A percentile compares a stretch with the other conserved stretches of the same genome.
phyloP scores from a whole-genome alignment of 2,797 vertebrate species.

The Melanotaenia nigrans region DNA sequence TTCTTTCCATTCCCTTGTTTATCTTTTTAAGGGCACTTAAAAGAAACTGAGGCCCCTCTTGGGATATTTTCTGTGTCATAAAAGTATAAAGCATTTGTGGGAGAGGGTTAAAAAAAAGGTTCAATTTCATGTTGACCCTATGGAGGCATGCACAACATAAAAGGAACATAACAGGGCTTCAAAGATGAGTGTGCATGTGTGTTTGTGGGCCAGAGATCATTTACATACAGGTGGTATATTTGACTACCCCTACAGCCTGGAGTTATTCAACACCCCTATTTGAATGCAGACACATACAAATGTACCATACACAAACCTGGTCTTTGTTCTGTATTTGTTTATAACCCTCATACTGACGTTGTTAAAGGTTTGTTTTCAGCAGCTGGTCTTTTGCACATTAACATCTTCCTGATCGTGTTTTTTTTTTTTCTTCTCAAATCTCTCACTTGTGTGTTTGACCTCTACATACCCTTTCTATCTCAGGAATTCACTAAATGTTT shows the following conservation, averaged over 20 bases:
- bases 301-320: conserved; percentile 56
- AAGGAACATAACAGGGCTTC: conserved; percentile 51
- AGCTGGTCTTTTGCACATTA: conserved; percentile 18
- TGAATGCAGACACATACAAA: conserved; percentile 56
- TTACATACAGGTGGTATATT: conserved; percentile 82
- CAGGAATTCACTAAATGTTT: conserved; percentile 16
- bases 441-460: conserved; percentile 3
- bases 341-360: conserved; percentile 31
- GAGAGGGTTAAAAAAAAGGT: conserved; percentile 27
- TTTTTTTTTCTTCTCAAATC: conserved; percentile 17
- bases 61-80: conserved; percentile 34
- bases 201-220: conserved; percentile 47
- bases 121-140: conserved; percentile 56
- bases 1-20: conserved; percentile 25
- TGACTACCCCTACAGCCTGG: conserved; percentile 53
- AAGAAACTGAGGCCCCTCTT: conserved; percentile 24
- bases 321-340: conserved; percentile 70
- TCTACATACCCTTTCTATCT: conserved; percentile 36
- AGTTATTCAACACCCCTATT: conserved; percentile 60
- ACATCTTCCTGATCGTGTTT: conserved; percentile 17
- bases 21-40: conserved; percentile 57
- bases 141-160: conserved; percentile 12
- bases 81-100: conserved; percentile 19
- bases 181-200: conserved; percentile 19
- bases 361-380: conserved; percentile 43